Evolutionary conservation across 1,140 invertebrate species (phyloP).

Genomic region (Agraylea sexmaculata): DNA sequence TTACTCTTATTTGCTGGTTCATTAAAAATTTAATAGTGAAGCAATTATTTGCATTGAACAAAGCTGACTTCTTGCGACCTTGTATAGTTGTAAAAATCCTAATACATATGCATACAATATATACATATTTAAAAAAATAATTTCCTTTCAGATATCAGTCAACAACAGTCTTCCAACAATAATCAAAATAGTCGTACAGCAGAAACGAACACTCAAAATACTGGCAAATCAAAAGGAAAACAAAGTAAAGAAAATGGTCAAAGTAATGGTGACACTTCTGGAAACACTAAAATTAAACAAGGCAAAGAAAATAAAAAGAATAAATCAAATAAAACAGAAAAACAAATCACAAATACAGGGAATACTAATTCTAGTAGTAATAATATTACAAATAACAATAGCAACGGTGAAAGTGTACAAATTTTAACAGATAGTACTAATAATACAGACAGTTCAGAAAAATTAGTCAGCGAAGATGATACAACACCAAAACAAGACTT

Average conservation of each 20-base stretch:
- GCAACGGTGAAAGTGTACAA: constrained; percentile 9
- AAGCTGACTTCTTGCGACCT: too few species aligned
- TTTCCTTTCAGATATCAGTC: constrained; percentile 15
- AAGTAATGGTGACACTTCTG: too few species aligned
- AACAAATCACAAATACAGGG: constrained; percentile 33
- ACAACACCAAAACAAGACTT: constrained; percentile 7
- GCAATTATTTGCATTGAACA: too few species aligned
- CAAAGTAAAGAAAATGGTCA: too few species aligned
- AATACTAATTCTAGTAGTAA: constrained; percentile 31
- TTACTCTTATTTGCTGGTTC: too few species aligned
- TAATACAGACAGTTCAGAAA: constrained; percentile 22
- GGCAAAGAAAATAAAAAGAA: too few species aligned
- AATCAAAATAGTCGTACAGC: too few species aligned
- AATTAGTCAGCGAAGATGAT: constrained; percentile 23
- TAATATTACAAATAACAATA: constrained; percentile 26
- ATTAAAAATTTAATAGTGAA: too few species aligned
- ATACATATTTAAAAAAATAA: too few species aligned
- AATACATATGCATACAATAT: too few species aligned
- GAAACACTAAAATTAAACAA: too few species aligned
- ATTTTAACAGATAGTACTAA: constrained; percentile 4
- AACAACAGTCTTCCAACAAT: constrained; percentile 11
- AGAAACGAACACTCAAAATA: constrained; percentile 15
- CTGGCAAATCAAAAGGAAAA: constrained; percentile 13
- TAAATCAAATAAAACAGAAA: constrained; percentile 23
- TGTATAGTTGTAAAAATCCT: too few species aligned